Evolutionary conservation across 2,797 vertebrate species (phyloP).

Genomic region (Helicolenus hilgendorfi): DNA sequence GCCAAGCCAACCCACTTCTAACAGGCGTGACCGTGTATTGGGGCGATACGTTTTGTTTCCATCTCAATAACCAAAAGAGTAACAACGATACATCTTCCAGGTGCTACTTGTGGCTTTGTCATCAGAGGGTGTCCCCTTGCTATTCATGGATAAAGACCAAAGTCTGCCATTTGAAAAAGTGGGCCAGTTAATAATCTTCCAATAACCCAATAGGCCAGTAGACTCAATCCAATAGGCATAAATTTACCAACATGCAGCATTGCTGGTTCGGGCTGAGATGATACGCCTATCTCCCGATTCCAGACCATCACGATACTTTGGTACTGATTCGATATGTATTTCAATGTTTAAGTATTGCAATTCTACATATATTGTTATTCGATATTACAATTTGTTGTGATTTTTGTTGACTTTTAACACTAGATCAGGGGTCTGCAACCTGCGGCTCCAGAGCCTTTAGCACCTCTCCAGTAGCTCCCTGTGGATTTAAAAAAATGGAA

Average conservation of each 20-base stretch:
- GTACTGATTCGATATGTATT: too few species aligned
- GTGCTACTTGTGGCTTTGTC: constrained; percentile 24
- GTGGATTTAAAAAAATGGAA: too few species aligned
- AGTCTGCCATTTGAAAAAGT: background rate
- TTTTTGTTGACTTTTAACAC: too few species aligned
- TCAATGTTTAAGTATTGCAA: too few species aligned
- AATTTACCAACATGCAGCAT: background rate
- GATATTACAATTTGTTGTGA: too few species aligned
- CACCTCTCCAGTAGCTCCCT: too few species aligned
- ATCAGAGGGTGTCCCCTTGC: background rate
- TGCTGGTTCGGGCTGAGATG: too few species aligned
- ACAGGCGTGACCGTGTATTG: background rate
- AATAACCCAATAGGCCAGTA: background rate
- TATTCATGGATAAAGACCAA: constrained; percentile 1
- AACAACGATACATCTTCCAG: background rate
- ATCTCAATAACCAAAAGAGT: background rate
- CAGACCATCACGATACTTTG: too few species aligned
- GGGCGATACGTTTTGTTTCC: background rate
- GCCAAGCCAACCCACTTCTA: background rate
- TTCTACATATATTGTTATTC: too few species aligned
- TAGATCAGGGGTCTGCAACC: too few species aligned
- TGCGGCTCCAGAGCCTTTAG: too few species aligned
- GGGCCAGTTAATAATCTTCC: constrained; percentile 1
- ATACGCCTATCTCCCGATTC: too few species aligned
- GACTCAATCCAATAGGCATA: background rate